phyloP scores from a whole-genome alignment of 1,140 invertebrate species.

The Lepeophtheirus salmonis region DNA sequence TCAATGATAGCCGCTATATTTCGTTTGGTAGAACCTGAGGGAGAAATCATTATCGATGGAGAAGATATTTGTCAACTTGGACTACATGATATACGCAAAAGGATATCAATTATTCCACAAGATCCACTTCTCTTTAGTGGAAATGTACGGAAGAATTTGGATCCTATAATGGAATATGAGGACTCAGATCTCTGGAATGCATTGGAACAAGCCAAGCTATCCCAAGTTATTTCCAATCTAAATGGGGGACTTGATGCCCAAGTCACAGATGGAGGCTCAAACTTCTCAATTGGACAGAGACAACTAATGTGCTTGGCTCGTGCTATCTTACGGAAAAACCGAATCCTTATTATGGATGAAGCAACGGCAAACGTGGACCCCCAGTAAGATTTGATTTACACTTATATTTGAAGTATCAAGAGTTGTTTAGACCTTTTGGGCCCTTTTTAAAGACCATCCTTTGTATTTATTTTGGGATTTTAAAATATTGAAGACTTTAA shows the following conservation, averaged over 20 bases:
- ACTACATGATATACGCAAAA: conserved; percentile 59
- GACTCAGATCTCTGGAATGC: conserved; percentile 63
- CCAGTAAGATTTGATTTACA: conserved; percentile 25
- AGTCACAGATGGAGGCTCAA: conserved; percentile 67
- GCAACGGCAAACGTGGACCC: conserved; percentile 32
- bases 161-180: conserved; percentile 55
- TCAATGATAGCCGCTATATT: conserved; percentile 48
- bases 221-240: conserved; percentile 48
- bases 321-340: conserved; percentile 32
- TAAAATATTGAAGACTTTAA: neutral
- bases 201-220: conserved; percentile 55
- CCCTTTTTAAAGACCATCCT: too few relatives aligned
- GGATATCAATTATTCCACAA: conserved; percentile 70
- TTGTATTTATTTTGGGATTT: too few relatives aligned
- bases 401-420: too few relatives aligned
- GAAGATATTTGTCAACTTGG: conserved; percentile 65
- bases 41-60: conserved; percentile 74
- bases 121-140: conserved; percentile 46
- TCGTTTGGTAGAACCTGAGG: conserved; percentile 62
- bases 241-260: conserved; percentile 48
- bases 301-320: conserved; percentile 37
- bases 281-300: conserved; percentile 38
- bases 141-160: conserved; percentile 56
- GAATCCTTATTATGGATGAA: conserved; percentile 29
- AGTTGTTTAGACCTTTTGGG: too few relatives aligned